Base-by-base conservation (phyloP, 2,888 invertebrate genomes). In the Odontocerum albicorne region DNA sequence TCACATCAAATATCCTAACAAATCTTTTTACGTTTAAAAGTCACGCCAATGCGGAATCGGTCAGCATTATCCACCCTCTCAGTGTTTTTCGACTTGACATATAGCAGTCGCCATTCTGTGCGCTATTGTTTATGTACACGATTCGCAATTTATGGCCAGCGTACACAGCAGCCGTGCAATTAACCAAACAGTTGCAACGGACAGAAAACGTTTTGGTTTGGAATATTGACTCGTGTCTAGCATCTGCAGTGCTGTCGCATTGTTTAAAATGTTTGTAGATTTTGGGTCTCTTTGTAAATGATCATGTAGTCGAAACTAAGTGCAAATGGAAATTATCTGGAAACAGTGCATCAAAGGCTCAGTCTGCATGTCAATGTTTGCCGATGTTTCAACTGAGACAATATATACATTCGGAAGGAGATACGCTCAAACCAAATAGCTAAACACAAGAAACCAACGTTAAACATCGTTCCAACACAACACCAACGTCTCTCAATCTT, bases 121-220 rank as follows among this genome's bases (percentile, higher is more conserved):
- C 44, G 36, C 7, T 19, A 12, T 17, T 44, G 44, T 36, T 17
- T 44, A 10, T 15, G 43, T 27, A 31, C 52, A 20, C 21, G 42
- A 40, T 50, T 50, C 38, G 45, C 52, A 39, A 52, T 52, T 52
- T 44, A 45, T 52, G 39, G 44, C 15, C 16, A 2, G 36, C 52
- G 38, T 38, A 19, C 43, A 19, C 13, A 27, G 19, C 45, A 45
- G 15, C 19, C 35, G 13, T 21, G 33, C 42, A 42, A 44, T 44
- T 39, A 39, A 17, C 22, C 38, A 13, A 38, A 39, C 49, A 49
- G 39, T 39, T 38, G 39, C 27, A 20, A 8, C 7, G 49, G 17
- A 49, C 33, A 31, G 27, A 27, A 35, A 36, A 27, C 6, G 49
- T 15, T 13, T 13, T 16, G 27, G 36, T 16, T 22, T 21, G 21